These are phyloP conservation scores for Athene cunicularia DNA, from an alignment of 2,113 vertebrate genomes.

Conservation along the genomic window DNA sequence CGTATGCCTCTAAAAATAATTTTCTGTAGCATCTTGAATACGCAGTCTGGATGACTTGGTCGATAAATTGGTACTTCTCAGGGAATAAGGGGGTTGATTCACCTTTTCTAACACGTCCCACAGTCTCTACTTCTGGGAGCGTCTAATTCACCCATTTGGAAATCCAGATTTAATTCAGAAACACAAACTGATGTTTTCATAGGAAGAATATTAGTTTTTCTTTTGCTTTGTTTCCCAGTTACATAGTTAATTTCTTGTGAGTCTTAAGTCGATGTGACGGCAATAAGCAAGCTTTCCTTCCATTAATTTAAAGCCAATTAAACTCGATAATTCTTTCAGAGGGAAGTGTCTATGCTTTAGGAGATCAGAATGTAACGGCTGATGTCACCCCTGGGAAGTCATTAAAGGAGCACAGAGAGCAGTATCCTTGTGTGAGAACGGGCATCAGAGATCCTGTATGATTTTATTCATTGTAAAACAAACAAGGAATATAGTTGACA, in stretches of 20 bases:
- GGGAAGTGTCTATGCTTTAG: background rate
- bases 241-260: background rate
- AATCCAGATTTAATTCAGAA: background rate
- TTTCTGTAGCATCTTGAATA: background rate
- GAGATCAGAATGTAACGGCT: background rate
- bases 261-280: background rate
- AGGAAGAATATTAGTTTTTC: background rate
- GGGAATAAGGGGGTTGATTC: background rate
- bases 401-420: background rate
- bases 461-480: background rate
- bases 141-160: background rate
- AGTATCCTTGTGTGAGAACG: background rate
- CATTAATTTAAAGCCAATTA: background rate
- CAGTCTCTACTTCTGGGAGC: background rate
- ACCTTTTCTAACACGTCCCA: background rate
- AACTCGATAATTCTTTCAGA: background rate
- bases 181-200: background rate
- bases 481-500: background rate
- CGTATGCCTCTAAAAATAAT: fast-evolving
- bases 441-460: background rate
- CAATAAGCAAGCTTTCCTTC: background rate
- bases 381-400: background rate
- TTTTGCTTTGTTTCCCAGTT: background rate
- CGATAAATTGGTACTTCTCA: background rate
- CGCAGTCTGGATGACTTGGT: background rate